Conservation (phyloP, 2,113 vertebrate species). For the Urocitellus parryii region DNA sequence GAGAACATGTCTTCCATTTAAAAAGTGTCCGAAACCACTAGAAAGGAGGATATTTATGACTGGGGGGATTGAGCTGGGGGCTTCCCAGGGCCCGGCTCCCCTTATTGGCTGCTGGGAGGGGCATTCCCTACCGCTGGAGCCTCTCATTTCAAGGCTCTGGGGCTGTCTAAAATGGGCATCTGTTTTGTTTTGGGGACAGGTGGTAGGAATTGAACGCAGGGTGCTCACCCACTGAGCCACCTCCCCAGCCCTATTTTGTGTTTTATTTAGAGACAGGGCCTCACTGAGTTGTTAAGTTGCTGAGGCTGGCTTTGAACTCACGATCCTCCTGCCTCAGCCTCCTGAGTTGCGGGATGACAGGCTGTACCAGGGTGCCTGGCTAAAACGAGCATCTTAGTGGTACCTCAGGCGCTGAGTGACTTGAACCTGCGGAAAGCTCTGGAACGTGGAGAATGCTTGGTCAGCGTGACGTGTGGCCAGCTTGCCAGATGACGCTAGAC, state of each 20-base stretch:
- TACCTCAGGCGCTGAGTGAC: background rate
- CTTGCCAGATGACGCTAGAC: background rate
- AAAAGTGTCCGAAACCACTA: background rate
- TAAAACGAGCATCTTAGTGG: rapidly evolving
- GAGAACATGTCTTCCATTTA: background rate
- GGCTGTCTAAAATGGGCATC: background rate
- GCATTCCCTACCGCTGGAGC: background rate
- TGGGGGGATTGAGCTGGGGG: too few relatives aligned
- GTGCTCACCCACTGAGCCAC: too few relatives aligned
- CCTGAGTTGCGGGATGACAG: too few relatives aligned
- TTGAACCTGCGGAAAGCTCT: background rate
- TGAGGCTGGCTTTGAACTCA: too few relatives aligned
- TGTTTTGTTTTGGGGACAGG: too few relatives aligned
- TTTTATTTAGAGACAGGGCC: too few relatives aligned
- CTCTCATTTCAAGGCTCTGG: background rate
- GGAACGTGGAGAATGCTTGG: background rate
- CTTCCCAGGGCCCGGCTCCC: background rate
- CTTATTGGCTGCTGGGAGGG: rapidly evolving
- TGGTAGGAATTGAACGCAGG: too few relatives aligned
- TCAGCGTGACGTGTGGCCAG: rapidly evolving
- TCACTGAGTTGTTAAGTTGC: too few relatives aligned
- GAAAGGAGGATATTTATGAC: background rate
- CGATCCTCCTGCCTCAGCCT: too few relatives aligned
- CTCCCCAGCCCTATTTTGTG: too few relatives aligned
- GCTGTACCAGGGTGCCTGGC: background rate